Conservation (phyloP, 2,888 invertebrate species). For the Caenorhabditis japonica region DNA sequence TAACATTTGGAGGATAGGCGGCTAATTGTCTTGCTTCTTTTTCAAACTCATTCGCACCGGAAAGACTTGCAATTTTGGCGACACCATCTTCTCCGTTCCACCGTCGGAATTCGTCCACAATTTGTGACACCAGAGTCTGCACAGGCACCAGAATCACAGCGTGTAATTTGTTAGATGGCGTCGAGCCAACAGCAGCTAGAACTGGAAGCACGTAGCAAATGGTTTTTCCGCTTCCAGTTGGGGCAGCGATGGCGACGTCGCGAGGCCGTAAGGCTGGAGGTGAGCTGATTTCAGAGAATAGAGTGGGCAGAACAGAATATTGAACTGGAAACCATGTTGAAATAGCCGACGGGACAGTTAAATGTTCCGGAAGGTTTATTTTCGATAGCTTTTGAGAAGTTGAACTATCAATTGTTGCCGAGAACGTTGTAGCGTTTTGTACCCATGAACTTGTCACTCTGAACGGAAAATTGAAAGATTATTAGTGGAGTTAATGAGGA, state of each 20-base stretch:
- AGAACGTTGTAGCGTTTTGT: conserved; percentile 65
- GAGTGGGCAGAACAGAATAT: conserved; percentile 68
- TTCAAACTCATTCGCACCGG: conserved; percentile 51
- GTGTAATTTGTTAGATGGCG: conserved; percentile 80
- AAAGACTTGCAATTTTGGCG: conserved; percentile 27
- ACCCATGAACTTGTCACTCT: conserved; percentile 69
- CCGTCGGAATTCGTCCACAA: conserved; percentile 78
- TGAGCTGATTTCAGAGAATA: conserved; percentile 53
- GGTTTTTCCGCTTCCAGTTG: conserved; percentile 96
- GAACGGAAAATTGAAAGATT: no score
- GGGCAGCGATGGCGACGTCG: conserved; percentile 95
- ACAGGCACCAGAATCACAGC: conserved; percentile 94
- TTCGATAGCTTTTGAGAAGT: conserved; percentile 49
- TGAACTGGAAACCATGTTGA: conserved; percentile 74
- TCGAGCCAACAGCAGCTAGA: conserved; percentile 44
- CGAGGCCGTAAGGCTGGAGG: conserved; percentile 82
- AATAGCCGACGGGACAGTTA: conserved; percentile 42
- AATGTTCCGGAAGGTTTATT: conserved; percentile 52
- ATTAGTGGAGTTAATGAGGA: no score
- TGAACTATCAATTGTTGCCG: conserved; percentile 55
- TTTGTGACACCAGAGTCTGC: conserved; percentile 90
- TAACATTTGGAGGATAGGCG: conserved; percentile 82
- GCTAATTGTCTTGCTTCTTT: conserved; percentile 31
- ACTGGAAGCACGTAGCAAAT: conserved; percentile 93
- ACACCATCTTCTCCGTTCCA: conserved; percentile 18